Evolutionary conservation across 2,888 invertebrate genomes (phyloP), one percentile per base, ranked within the genome.

Genomic region (Cylloceria caligata): DNA sequence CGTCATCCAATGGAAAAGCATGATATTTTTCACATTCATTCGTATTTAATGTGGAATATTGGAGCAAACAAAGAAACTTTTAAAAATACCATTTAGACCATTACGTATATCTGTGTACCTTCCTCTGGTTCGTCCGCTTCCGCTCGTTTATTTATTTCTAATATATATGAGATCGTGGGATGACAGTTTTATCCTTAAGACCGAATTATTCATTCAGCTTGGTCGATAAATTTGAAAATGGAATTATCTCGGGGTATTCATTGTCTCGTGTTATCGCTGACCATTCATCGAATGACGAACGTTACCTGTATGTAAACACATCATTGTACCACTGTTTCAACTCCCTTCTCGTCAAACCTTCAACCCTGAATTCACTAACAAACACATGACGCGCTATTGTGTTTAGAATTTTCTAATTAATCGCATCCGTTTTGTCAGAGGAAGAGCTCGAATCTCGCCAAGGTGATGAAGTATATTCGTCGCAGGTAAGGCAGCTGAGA

Each of bases 401-500:
- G 82, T 81, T 82, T 42, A 27, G 47, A 55, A 49, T 57, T 84
- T 86, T 45, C 67, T 68, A 75, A 88, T 88, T 90, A 90, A 90
- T 88, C 87, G 89, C 87, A 90, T 83, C 87, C 75, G 49, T 77
- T 84, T 76, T 85, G 74, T 81, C 64, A 73, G 55, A 24, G 34
- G 60, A 45, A 80, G 47, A 69, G 79, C 69, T 74, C 77, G 74
- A 83, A 71, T 71, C 73, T 67, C 69, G 69, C 55, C 78, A 45
- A 24, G 52, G 72, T 45, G 57, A 72, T 72, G 60, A 72, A 19
- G 57, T 79, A 72, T 82, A 42, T 55, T 72, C 45, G 34, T 27
- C 65, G 49, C 76, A 83, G 81, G 81, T 81, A 81, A 81, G 81
- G 49, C 42, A 73, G 55, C 52, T 68, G 62, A 76, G 45, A 77